These are phyloP conservation scores for Syritta pipiens DNA, from an alignment of 2,888 invertebrate species.

Conservation along the genomic window DNA sequence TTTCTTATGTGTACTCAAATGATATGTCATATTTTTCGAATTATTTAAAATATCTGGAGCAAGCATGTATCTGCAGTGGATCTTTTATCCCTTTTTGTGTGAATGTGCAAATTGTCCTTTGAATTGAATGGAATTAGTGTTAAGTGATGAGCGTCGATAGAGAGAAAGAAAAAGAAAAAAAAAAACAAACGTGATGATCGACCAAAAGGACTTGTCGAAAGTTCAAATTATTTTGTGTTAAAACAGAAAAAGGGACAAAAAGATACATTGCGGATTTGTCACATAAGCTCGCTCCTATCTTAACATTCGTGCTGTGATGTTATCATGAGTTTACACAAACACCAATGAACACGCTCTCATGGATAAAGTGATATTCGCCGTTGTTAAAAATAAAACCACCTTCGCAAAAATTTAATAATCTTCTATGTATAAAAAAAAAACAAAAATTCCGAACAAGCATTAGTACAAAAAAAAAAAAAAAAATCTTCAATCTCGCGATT, in stretches of 20 bases:
- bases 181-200: no score
- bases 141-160: no score
- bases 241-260: slow-evolving; percentile 8
- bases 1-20: no score
- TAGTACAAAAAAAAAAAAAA: no score
- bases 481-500: slow-evolving; percentile 71
- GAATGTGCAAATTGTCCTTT: slow-evolving; percentile 25
- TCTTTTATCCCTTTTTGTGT: slow-evolving; percentile 52
- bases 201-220: neutral
- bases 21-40: slow-evolving; percentile 26
- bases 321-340: slow-evolving; percentile 40
- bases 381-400: slow-evolving; percentile 47
- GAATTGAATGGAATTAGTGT: no score
- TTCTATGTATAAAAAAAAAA: slow-evolving; percentile 22
- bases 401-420: slow-evolving; percentile 43
- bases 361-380: slow-evolving; percentile 47
- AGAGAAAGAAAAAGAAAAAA: slow-evolving; percentile 6
- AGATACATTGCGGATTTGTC: slow-evolving; percentile 49
- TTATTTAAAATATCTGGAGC: slow-evolving; percentile 43
- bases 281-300: slow-evolving; percentile 13
- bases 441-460: slow-evolving; percentile 12
- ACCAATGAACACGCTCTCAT: slow-evolving; percentile 29
- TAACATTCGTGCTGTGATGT: slow-evolving; percentile 35
- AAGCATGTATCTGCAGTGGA: slow-evolving; percentile 34
- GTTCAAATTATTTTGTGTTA: no score